Conservation (phyloP, 2,888 invertebrate genomes). For the Tholera decimalis region DNA sequence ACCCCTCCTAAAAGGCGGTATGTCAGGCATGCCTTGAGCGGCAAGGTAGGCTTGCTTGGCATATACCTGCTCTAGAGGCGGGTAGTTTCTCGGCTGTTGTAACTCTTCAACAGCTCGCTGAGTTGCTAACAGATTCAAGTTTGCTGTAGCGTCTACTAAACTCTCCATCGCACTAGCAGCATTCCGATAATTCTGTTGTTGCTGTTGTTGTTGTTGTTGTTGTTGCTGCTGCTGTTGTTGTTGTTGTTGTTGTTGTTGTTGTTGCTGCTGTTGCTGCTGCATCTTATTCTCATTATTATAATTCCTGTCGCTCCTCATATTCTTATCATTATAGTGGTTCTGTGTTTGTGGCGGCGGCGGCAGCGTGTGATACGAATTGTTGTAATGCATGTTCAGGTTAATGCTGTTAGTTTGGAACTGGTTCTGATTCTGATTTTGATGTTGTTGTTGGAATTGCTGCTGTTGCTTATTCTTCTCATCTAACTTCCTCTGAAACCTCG, state of each 20-base stretch:
- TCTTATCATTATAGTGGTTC: slow-evolving; percentile 79
- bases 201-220: slow-evolving; percentile 39
- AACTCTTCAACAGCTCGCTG: slow-evolving; percentile 74
- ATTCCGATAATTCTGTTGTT: slow-evolving; percentile 71
- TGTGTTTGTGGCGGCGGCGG: slow-evolving; percentile 69
- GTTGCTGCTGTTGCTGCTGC: slow-evolving; percentile 51
- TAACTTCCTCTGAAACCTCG: slow-evolving; percentile 92
- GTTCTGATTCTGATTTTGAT: slow-evolving; percentile 70
- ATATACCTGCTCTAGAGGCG: slow-evolving; percentile 76
- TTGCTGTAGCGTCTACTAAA: slow-evolving; percentile 82
- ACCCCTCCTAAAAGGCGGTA: slow-evolving; percentile 76
- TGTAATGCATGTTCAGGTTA: slow-evolving; percentile 77
- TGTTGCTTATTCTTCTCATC: slow-evolving; percentile 88
- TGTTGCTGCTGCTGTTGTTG: slow-evolving; percentile 25
- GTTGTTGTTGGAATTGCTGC: slow-evolving; percentile 76
- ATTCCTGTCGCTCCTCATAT: slow-evolving; percentile 76
- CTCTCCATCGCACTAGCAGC: slow-evolving; percentile 78
- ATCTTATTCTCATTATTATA: slow-evolving; percentile 77
- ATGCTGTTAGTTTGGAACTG: slow-evolving; percentile 67
- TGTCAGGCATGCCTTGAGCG: slow-evolving; percentile 76
- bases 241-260: slow-evolving; percentile 17
- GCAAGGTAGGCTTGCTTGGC: slow-evolving; percentile 62
- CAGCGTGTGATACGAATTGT: slow-evolving; percentile 76
- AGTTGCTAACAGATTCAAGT: slow-evolving; percentile 77
- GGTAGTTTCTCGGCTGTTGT: slow-evolving; percentile 75